Base-by-base conservation (phyloP, 2,797 vertebrate genomes). In the Scolopax rusticola region DNA sequence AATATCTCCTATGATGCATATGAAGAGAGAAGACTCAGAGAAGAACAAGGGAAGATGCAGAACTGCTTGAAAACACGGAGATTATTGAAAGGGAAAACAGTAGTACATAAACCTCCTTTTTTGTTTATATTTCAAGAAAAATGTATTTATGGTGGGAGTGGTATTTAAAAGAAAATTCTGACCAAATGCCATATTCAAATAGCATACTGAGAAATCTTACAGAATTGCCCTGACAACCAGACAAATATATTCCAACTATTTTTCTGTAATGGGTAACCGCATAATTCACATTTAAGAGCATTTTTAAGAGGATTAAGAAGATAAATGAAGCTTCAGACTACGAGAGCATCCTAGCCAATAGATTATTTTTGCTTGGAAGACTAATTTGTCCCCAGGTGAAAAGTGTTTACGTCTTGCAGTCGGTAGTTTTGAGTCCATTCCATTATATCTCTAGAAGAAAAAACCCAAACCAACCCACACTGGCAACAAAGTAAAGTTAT, bases 221-320 rank as follows among this genome's bases (percentile, higher is more conserved):
- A 67, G 67, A 70, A 86, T 92, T 91, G 91, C 33, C 43, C 59
- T 89, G 90, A 93, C 50, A 96, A 88, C 67, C 20, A 60, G 11
- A 48, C 47, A 92, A 89, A 38, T 4, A 67, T 50, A 33, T 40
- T 78, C 60, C 57, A 90, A 81, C 24, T 59, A 50, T 67, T 74
- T 68, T 75, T 70, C 56, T 65, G 60, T 33, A 92, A 51, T 17
- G 21, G 36, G 23, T 78, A 78, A 71, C 21, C 84, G 19, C 48
- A 71, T 13, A 88, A 89, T 33, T 91, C 17, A 43, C 63, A 85
- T 80, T 95, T 80, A 95, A 92, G 93, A 28, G 8, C 40, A 82
- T 45, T 38, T 68, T 57, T 93, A 93, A 83, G 56, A 90, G 15
- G 21, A 82, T 86, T 93, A 95, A 84, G 64, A 89, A 48, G 71